A percentile compares a stretch with the other conserved stretches of the same genome.
These are phyloP conservation scores for Micronycteris hirsuta DNA, from an alignment of 2,113 vertebrate species.

Conservation along the genomic window DNA sequence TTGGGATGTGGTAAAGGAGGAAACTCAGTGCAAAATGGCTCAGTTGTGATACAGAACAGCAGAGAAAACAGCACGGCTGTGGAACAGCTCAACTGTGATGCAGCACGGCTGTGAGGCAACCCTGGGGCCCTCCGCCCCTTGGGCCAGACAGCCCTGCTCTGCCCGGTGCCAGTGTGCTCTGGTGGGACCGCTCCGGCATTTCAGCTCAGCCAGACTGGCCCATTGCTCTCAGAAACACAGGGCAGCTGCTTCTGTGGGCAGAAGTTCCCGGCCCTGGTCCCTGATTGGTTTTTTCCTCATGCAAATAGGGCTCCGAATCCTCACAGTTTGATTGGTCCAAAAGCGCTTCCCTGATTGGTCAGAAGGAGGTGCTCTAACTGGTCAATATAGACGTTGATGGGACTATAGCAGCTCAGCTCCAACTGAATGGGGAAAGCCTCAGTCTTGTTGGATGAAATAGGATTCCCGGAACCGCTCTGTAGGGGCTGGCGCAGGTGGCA, in stretches of 20 bases:
- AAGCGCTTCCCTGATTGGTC: neutral
- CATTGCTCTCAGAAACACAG: neutral
- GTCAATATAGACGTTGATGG: neutral
- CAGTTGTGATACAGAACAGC: neutral
- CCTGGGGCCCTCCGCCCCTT: too few relatives aligned
- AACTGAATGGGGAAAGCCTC: neutral
- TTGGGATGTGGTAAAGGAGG: neutral
- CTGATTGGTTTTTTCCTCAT: neutral
- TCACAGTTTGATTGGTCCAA: neutral
- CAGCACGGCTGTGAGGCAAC: neutral
- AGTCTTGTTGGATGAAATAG: neutral
- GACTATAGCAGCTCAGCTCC: neutral
- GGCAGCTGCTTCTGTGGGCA: neutral
- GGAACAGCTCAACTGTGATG: neutral
- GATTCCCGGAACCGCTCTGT: neutral
- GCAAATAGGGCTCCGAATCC: neutral
- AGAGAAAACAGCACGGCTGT: neutral
- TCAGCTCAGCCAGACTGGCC: neutral
- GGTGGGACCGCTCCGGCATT: too few relatives aligned
- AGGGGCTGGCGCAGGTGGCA: neutral
- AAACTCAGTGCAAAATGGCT: neutral
- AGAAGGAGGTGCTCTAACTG: neutral
- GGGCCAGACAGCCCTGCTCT: too few relatives aligned
- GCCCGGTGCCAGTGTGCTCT: too few relatives aligned
- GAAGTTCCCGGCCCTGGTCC: neutral